Conservation (phyloP, 2,797 vertebrate genomes). For the Trachurus trachurus region DNA sequence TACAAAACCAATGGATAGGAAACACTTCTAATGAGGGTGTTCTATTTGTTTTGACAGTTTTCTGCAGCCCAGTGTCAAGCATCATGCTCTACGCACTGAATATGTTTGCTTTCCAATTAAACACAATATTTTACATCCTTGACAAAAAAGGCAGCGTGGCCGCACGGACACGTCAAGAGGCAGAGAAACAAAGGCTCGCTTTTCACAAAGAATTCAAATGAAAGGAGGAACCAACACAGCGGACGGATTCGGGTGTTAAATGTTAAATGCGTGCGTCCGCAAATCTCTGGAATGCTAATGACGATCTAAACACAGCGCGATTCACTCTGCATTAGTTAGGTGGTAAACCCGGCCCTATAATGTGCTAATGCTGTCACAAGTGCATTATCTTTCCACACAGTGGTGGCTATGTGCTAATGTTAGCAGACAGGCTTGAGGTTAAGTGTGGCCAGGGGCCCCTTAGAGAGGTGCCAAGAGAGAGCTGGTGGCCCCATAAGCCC, state of each 20-base stretch:
- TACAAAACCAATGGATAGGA: not conserved
- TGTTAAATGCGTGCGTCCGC: constrained; percentile 8
- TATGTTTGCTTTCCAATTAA: not conserved
- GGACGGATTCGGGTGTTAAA: constrained; percentile 17
- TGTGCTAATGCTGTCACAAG: constrained; percentile 58
- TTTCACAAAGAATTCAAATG: constrained; percentile 6
- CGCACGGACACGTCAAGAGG: not conserved
- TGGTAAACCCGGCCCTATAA: constrained; percentile 27
- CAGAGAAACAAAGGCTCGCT: not conserved
- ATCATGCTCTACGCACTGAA: not conserved
- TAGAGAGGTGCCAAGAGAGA: constrained; percentile 74
- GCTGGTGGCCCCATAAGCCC: constrained; percentile 82
- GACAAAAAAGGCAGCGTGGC: not conserved
- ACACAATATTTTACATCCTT: not conserved
- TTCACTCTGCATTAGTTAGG: constrained; percentile 26
- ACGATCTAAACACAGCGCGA: constrained; percentile 45
- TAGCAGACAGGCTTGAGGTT: constrained; percentile 78
- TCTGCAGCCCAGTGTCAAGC: not conserved
- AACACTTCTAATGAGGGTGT: not conserved
- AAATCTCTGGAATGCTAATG: constrained; percentile 53
- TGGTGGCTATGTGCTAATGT: constrained; percentile 70
- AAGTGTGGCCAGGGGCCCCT: constrained; percentile 79
- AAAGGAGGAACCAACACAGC: not conserved
- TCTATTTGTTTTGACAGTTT: constrained; percentile 4
- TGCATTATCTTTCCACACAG: constrained; percentile 61